A percentile compares a stretch with the other conserved stretches of the same genome.
phyloP scores from a whole-genome alignment of 1,140 invertebrate genomes.

The Saccostrea cuccullata region DNA sequence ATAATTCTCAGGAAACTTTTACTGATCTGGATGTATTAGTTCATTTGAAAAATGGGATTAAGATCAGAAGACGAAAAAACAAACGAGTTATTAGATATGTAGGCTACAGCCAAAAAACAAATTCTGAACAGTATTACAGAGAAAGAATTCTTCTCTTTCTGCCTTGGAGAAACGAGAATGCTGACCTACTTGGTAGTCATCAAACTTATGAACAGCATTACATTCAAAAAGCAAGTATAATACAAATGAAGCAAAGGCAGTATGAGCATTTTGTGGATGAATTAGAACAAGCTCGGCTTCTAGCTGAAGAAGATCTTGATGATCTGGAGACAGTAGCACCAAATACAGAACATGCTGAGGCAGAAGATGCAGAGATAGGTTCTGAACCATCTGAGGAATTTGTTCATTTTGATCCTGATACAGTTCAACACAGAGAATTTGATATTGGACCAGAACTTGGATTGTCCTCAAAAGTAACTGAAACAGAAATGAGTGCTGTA shows the following conservation, averaged over 20 bases:
- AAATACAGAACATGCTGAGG: slow-evolving; percentile 43
- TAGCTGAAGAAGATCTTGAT: slow-evolving; percentile 38
- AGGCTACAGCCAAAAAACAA: slow-evolving; percentile 41
- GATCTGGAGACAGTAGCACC: slow-evolving; percentile 37
- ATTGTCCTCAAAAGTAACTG: slow-evolving; percentile 23
- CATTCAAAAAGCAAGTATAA: neutral
- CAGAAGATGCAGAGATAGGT: slow-evolving; percentile 27
- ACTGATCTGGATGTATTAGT: slow-evolving; percentile 2
- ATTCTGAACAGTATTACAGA: slow-evolving; percentile 46
- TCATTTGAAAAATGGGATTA: slow-evolving; percentile 50
- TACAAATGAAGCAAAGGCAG: slow-evolving; percentile 17
- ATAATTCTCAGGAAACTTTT: neutral
- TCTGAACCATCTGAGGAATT: slow-evolving; percentile 34
- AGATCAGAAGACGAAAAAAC: slow-evolving; percentile 39
- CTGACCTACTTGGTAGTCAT: neutral
- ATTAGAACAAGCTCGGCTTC: slow-evolving; percentile 40
- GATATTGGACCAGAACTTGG: slow-evolving; percentile 40
- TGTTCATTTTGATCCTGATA: slow-evolving; percentile 51
- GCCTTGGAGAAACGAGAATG: slow-evolving; percentile 46
- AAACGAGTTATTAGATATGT: slow-evolving; percentile 47
- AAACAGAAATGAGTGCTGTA: slow-evolving; percentile 39
- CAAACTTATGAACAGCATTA: slow-evolving; percentile 40
- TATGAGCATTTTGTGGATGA: slow-evolving; percentile 39
- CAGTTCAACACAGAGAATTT: slow-evolving; percentile 47
- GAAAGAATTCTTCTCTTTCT: slow-evolving; percentile 44